Base-by-base conservation (phyloP, 23 tunicate species). In the Ciona savignyi region DNA sequence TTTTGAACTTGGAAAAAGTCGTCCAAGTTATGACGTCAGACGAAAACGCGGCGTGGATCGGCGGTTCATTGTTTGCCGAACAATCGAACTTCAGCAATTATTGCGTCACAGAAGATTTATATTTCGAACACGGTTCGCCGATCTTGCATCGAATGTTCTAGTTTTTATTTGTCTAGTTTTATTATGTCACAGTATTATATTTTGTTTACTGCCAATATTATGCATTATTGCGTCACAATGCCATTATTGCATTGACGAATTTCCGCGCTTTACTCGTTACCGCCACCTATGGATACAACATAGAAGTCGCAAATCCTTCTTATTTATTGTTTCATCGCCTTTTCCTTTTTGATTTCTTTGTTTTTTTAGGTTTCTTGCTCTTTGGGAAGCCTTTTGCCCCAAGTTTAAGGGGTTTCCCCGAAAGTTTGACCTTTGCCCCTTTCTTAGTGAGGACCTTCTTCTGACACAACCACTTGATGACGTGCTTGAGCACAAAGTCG, bases 401-500 rank as follows among this genome's bases (percentile, higher is more conserved):
- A 25, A 84, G 89, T 23, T 63, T 77, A 24, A 84, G 42, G 19
- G 81, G 32, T 30, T 72, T 77, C 21, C 89, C 89, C 3, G 89
- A 77, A 3, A 84, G 25, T 29, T 73, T 81, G 34, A 83, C 69
- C 22, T 79, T 56, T 27, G 51, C 75, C 2, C 86, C 77, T 23
- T 61, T 34, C 60, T 68, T 82, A 3, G 75, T 0, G 1, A 88
- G 62, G 28, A 82, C 84, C 25, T 70, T 75, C 62, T 88, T 88
- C 30, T 27, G 21, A 9, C 56, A 32, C 0, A 88, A 70, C 96
- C 96, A 88, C 66, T 72, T 77, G 29, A 81, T 51, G 61, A 85
- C 86, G 75, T 88, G 87, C 67, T 77, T 77, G 22, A 88, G 71
- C 9, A 88, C 68, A 51, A 77, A 88, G 64, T 81, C 96, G 71